Conservation (phyloP, 2,797 vertebrate species). For the Eospalax fontanierii region DNA sequence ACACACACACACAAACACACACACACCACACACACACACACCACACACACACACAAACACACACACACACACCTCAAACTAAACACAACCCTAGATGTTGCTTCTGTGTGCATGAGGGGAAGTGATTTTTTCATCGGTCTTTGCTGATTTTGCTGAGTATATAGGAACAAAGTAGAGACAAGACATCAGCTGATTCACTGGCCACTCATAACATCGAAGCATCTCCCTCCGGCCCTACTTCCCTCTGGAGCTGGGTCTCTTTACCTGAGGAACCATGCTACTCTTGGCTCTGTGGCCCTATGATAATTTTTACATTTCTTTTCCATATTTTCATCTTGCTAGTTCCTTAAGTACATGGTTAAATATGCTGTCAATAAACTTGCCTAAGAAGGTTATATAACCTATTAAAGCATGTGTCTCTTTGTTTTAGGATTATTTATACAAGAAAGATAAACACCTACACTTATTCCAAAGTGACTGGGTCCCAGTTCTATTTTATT, state of each 20-base stretch:
- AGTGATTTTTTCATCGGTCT: not conserved
- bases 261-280: not conserved
- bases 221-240: not conserved
- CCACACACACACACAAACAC: not conserved
- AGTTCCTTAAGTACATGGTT: not conserved
- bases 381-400: not conserved
- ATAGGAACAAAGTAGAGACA: not conserved
- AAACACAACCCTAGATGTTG: not conserved
- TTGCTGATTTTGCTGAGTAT: not conserved
- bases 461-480: not conserved
- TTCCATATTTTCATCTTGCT: not conserved
- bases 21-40: not conserved
- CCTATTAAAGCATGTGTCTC: not conserved
- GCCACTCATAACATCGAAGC: too few species aligned
- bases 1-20: not conserved
- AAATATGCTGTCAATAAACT: not conserved
- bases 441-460: not conserved
- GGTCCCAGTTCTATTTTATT: not conserved
- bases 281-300: not conserved
- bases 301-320: not conserved
- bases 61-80: not conserved
- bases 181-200: not conserved
- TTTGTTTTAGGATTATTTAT: slow-evolving; percentile 15
- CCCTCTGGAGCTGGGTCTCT: fast-evolving
- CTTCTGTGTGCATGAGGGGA: not conserved